Evolutionary conservation across 2,797 vertebrate species (phyloP), one percentile per base, ranked within the genome.

Genomic region (Dermochelys coriacea): DNA sequence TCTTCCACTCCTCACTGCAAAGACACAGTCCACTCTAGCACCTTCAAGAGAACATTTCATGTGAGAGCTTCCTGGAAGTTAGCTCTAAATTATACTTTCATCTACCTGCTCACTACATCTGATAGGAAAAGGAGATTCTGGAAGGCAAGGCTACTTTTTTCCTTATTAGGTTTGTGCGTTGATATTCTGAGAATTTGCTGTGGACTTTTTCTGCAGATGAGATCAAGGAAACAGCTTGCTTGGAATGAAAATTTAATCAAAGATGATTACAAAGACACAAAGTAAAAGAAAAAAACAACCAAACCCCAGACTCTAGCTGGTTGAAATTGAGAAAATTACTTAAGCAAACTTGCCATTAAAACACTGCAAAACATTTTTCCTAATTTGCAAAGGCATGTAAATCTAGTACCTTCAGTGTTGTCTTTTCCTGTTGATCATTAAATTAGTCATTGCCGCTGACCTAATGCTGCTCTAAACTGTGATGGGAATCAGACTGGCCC

Each of bases 401-500:
- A 61, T 37, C 51, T 1, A 4, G 18, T 21, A 49, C 71, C 82
- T 84, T 94, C 64, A 82, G 12, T 93, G 50, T 34, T 45, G 27
- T 47, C 45, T 29, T 4, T 50, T 87, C 91, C 47, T 93, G 68
- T 71, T 92, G 74, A 80, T 8, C 79, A 7, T 12, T 50, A 37
- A 15, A 90, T 82, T 41, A 90, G 51, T 19, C 23, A 16, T 27
- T 90, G n/a, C 61, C 27, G 89, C 94, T 50, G 93, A 80, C 34
- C 45, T 2, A 2, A 9, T 14, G 8, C 31, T 77, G 16, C 87
- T 89, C 83, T 80, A 80, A 95, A 84, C 47, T 88, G 4, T 55
- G 64, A 41, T 25, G 47, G 41, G 51, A 90, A 86, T 91, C 74
- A 85, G 88, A 81, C 12, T 25, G 25, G 41, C 41, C 59, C 23